A percentile compares a stretch with the other conserved stretches of the same genome.
Conservation (phyloP, 2,797 vertebrate species). For the Selene dorsalis region DNA sequence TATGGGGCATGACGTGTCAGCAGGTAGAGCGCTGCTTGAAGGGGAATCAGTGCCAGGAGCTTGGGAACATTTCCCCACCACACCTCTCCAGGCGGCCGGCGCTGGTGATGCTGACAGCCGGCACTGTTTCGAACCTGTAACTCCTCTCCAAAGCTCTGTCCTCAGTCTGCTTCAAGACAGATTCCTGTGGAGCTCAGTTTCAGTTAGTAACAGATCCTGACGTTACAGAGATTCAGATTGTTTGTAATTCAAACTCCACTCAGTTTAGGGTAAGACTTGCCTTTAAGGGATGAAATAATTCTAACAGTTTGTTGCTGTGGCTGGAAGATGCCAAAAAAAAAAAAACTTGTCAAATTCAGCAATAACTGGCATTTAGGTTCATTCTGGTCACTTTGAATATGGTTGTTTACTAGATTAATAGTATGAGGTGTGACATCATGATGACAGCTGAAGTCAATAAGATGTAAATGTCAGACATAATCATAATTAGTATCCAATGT, state of each 20-base stretch:
- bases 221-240: too few species aligned
- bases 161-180: conserved; percentile 20
- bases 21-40: conserved; percentile 19
- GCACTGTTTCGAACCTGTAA: conserved; percentile 44
- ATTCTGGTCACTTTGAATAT: background rate
- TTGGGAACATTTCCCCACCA: conserved; percentile 42
- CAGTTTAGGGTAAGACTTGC: conserved; percentile 21
- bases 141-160: conserved; percentile 45
- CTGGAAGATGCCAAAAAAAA: background rate
- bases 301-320: conserved; percentile 1
- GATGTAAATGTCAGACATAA: background rate
- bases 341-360: background rate
- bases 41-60: conserved; percentile 26
- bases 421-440: background rate
- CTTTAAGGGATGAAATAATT: conserved; percentile 27
- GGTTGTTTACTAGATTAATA: background rate
- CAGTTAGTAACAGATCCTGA: conserved; percentile 12
- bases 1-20: conserved; percentile 26
- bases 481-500: background rate
- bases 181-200: conserved; percentile 49
- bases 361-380: background rate
- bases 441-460: background rate
- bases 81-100: conserved; percentile 14
- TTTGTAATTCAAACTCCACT: conserved; percentile 17
- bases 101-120: conserved; percentile 48